These are phyloP conservation scores for Lissocephala sabroskyi DNA, from an alignment of 2,888 invertebrate genomes.

Conservation along the genomic window DNA sequence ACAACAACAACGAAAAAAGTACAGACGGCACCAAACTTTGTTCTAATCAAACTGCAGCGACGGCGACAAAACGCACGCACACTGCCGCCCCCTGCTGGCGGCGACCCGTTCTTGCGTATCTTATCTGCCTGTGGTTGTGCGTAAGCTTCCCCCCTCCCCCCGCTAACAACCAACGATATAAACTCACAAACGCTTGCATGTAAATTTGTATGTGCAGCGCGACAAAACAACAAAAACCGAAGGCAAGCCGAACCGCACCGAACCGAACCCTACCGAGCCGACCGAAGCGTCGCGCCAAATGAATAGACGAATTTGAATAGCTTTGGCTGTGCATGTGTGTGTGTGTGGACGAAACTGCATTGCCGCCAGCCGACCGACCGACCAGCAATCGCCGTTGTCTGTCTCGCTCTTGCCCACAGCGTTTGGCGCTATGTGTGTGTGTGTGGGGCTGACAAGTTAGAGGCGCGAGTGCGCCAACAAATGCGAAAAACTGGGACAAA, in stretches of 20 bases:
- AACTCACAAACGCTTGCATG: conserved; percentile 55
- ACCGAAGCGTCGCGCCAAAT: conserved; percentile 39
- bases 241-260: not conserved
- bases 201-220: conserved; percentile 18
- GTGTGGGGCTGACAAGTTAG: conserved; percentile 50
- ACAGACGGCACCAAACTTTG: too few relatives aligned
- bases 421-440: conserved; percentile 13
- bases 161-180: conserved; percentile 8
- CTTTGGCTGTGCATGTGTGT: conserved; percentile 15
- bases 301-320: conserved; percentile 48
- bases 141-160: conserved; percentile 31
- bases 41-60: too few relatives aligned
- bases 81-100: too few relatives aligned
- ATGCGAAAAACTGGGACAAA: conserved; percentile 73
- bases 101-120: conserved; percentile 51
- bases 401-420: too few relatives aligned
- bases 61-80: too few relatives aligned
- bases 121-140: conserved; percentile 52
- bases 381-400: not conserved
- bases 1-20: too few relatives aligned
- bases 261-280: not conserved
- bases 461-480: conserved; percentile 61
- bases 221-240: conserved; percentile 7
- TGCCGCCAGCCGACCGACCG: not conserved
- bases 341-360: not conserved